Base-by-base conservation (phyloP, 2,113 vertebrate genomes). In the Loxodonta africana region DNA sequence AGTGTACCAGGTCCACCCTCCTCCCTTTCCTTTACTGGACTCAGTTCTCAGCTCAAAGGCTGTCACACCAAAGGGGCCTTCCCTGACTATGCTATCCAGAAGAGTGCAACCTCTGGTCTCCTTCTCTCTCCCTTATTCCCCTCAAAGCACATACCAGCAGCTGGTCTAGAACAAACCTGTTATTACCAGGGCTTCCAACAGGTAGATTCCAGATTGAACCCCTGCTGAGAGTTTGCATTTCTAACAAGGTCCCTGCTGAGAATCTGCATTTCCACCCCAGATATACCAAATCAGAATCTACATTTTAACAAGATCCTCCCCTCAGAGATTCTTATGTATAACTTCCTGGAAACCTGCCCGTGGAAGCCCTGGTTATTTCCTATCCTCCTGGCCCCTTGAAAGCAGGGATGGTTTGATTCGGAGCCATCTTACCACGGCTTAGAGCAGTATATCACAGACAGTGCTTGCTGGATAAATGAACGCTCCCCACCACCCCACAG, bases 331-430 rank as follows among this genome's bases (percentile, higher is more conserved):
- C 53, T 57, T 57, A 57, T 12, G 11, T 57, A 57, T 17, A 57
- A 57, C 53, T 15, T 15, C 11, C 53, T 57, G 53, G 53, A 12
- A 57, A 57, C 53, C 53, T 1, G 53, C 15, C 11, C 15, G 37
- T 37, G 37, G 11, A 17, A 57, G 53, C 53, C 15, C 53, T 57
- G 53, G 30, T 8, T 65, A 73, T 26, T 91, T 97, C 48, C 28
- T 30, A 1, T 3, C 74, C 46, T 44, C 30, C n/a, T 2, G 0
- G 3, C 17, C 76, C 41, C 11, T 6, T 0, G 1, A 67, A 44
- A 25, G 73, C 65, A 26, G 10, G 71, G 28, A 26, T 18, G 65
- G 77, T 67, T 83, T 91, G 25, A 74, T 44, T 37, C 23, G 1
- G 25, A 90, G 93, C 44, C 11, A 0, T 1, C 3, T 21, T 23